Evolutionary conservation across 2,113 vertebrate species (phyloP).

Genomic region (Neodontobutis hainanensis): DNA sequence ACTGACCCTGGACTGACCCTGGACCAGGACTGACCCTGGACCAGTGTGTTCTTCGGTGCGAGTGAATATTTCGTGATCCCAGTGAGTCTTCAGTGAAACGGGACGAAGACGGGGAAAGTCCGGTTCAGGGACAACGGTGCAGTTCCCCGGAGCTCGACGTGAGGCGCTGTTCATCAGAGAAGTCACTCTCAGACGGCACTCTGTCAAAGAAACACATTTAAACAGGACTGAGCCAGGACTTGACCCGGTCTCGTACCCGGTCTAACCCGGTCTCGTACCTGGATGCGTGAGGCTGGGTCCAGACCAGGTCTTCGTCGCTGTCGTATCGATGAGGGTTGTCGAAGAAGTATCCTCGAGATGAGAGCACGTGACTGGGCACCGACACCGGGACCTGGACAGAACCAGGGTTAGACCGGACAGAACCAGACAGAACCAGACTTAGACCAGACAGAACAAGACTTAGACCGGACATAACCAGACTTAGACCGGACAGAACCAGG

Average conservation of each 20-base stretch:
- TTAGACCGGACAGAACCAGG: neutral
- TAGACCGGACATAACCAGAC: neutral
- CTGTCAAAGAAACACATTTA: constrained; percentile 57
- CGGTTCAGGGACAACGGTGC: constrained; percentile 69
- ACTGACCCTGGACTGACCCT: too few species aligned
- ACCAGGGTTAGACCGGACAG: too few species aligned
- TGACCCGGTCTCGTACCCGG: too few species aligned
- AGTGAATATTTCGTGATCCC: too few species aligned
- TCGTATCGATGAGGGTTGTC: constrained; percentile 94
- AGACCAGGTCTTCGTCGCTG: constrained; percentile 91
- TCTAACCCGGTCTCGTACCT: neutral
- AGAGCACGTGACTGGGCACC: constrained; percentile 87
- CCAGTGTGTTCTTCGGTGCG: too few species aligned
- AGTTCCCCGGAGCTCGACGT: constrained; percentile 69
- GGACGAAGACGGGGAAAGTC: constrained; percentile 6
- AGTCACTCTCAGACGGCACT: constrained; percentile 78
- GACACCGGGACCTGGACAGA: constrained; percentile 81
- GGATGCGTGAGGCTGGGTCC: constrained; percentile 68
- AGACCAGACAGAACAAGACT: too few species aligned
- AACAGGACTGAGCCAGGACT: neutral
- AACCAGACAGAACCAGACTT: too few species aligned
- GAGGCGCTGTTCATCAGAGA: constrained; percentile 79
- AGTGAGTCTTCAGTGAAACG: too few species aligned
- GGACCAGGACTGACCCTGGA: too few species aligned
- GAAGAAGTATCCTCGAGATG: constrained; percentile 90